Conservation (phyloP, 1,140 invertebrate species). For the Antheraea mylitta region DNA sequence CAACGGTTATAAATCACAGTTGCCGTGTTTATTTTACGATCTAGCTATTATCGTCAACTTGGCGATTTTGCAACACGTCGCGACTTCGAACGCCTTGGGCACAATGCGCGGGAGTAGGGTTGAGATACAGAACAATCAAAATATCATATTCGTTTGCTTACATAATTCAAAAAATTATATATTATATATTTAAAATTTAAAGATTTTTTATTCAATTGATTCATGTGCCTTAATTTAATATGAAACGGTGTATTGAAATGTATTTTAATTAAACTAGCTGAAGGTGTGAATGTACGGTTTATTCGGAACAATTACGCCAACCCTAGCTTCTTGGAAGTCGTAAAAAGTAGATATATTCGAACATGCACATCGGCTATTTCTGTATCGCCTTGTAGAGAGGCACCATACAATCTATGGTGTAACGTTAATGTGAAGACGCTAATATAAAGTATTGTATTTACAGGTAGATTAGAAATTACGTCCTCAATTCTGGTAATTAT, state of each 20-base stretch:
- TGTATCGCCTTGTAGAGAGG: slow-evolving; percentile 41
- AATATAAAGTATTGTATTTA: not conserved
- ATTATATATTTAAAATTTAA: not conserved
- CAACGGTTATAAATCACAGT: slow-evolving; percentile 64
- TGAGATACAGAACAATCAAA: slow-evolving; percentile 9
- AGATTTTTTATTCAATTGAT: not conserved
- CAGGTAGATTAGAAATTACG: not conserved
- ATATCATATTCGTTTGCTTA: not conserved
- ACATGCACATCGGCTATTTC: slow-evolving; percentile 62
- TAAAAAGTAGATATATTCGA: slow-evolving; percentile 63
- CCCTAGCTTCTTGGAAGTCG: slow-evolving; percentile 38
- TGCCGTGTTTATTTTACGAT: slow-evolving; percentile 69
- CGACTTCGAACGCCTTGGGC: slow-evolving; percentile 31
- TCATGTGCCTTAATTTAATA: not conserved
- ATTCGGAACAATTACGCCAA: slow-evolving; percentile 11
- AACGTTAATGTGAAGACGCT: not conserved
- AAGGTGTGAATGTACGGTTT: not conserved
- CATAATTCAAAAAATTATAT: not conserved
- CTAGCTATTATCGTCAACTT: slow-evolving; percentile 65
- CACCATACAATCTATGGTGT: slow-evolving; percentile 13
- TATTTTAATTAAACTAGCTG: not conserved
- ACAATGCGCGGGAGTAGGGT: slow-evolving; percentile 39
- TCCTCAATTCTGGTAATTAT: not conserved
- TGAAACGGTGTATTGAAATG: not conserved
- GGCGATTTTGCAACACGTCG: slow-evolving; percentile 65